These are phyloP conservation scores for Bettongia penicillata DNA, from an alignment of 2,113 vertebrate species.

Conservation along the genomic window DNA sequence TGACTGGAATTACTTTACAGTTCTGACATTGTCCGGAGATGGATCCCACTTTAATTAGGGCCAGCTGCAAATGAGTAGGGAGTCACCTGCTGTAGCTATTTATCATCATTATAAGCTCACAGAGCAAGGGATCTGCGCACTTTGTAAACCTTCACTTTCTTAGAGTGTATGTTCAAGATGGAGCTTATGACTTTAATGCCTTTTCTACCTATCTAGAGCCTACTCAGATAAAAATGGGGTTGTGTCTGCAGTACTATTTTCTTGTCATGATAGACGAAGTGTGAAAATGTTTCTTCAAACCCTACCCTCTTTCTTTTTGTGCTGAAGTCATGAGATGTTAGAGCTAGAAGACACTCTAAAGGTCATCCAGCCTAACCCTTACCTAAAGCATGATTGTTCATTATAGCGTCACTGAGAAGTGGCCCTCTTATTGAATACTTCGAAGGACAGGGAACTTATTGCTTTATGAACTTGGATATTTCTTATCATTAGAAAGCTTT, in stretches of 20 bases:
- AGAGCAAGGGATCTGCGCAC: slow-evolving; percentile 8
- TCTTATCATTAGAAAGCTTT: neutral
- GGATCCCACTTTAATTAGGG: slow-evolving; percentile 78
- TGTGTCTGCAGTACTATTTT: slow-evolving; percentile 57
- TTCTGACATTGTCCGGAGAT: slow-evolving; percentile 68
- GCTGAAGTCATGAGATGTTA: neutral
- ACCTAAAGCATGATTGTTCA: neutral
- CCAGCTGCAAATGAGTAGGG: slow-evolving; percentile 75
- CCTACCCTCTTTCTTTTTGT: slow-evolving; percentile 63
- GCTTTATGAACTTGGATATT: neutral
- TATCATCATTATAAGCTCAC: slow-evolving; percentile 67
- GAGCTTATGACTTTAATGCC: slow-evolving; percentile 11
- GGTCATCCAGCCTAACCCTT: neutral
- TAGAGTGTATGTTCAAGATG: slow-evolving; percentile 1
- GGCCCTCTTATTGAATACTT: neutral
- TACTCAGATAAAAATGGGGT: slow-evolving; percentile 22
- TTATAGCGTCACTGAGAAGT: neutral
- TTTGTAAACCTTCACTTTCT: slow-evolving; percentile 7
- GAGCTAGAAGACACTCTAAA: neutral
- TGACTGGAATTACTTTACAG: slow-evolving; percentile 73
- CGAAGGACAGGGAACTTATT: neutral
- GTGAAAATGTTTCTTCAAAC: slow-evolving; percentile 58
- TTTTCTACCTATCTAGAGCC: slow-evolving; percentile 43
- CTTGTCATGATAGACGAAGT: slow-evolving; percentile 57
- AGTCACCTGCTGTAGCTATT: slow-evolving; percentile 73